Evolutionary conservation across 2,797 vertebrate genomes (phyloP).

Genomic region (Valencia hispanica): DNA sequence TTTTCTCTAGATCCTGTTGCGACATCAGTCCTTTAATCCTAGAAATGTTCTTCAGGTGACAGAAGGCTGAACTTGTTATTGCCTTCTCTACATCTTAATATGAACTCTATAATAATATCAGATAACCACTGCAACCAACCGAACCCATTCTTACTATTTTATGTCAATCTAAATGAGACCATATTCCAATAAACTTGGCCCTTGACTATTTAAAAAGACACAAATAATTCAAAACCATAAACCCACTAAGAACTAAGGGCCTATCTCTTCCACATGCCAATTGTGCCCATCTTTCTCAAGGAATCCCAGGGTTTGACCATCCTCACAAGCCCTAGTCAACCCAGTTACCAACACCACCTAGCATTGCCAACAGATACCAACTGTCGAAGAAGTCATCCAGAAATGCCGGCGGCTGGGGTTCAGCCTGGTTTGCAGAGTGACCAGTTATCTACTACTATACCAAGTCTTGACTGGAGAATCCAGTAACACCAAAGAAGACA

Average conservation of each 20-base stretch:
- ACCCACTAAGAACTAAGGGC: neutral
- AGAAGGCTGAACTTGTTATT: too few species aligned
- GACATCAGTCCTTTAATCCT: too few species aligned
- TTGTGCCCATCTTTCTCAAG: neutral
- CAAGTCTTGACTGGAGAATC: neutral
- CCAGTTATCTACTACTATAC: too few species aligned
- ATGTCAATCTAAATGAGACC: neutral
- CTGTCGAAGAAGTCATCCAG: neutral
- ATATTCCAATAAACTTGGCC: neutral
- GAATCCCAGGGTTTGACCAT: neutral
- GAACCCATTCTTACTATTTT: too few species aligned
- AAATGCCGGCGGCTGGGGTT: neutral
- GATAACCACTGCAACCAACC: too few species aligned
- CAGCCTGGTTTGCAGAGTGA: too few species aligned
- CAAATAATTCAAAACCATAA: neutral
- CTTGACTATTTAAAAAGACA: neutral
- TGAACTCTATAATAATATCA: too few species aligned
- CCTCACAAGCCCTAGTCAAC: neutral
- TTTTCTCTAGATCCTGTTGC: too few species aligned
- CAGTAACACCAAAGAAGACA: neutral
- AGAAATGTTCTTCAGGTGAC: too few species aligned
- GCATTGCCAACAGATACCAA: neutral
- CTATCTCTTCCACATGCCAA: neutral
- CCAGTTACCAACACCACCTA: neutral
- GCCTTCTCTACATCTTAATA: too few species aligned